These are phyloP conservation scores for Penaeus monodon DNA, from an alignment of 2,888 invertebrate genomes.

Conservation along the genomic window DNA sequence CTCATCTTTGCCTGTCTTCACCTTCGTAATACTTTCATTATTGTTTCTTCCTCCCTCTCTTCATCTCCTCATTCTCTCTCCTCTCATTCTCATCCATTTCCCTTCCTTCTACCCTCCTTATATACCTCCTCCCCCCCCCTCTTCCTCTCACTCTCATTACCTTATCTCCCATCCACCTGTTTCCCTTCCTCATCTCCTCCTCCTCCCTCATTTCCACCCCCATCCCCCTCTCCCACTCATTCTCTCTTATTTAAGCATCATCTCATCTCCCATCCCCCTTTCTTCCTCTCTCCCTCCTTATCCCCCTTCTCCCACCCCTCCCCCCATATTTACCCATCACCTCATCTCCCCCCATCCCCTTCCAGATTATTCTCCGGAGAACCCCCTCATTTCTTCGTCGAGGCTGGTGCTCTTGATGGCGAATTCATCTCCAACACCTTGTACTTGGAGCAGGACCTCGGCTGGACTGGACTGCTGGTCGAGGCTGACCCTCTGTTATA, in stretches of 20 bases:
- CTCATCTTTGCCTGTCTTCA: too few species aligned
- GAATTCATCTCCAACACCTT: conserved; percentile 50
- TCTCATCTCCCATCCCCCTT: background rate
- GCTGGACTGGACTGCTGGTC: conserved; percentile 39
- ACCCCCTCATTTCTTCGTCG: conserved; percentile 30
- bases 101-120: background rate
- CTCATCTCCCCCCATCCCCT: background rate
- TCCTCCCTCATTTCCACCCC: background rate
- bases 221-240: too few species aligned
- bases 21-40: too few species aligned
- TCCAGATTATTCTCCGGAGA: conserved; percentile 32
- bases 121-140: background rate
- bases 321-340: background rate
- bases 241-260: background rate
- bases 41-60: too few species aligned
- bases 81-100: background rate
- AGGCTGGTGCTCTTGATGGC: conserved; percentile 45
- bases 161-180: background rate
- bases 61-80: too few species aligned
- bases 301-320: background rate
- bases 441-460: conserved; percentile 34
- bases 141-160: background rate
- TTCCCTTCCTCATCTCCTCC: background rate
- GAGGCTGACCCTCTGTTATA: conserved; percentile 39
- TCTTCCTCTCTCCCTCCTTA: background rate